Base-by-base conservation (phyloP, 2,888 invertebrate genomes). In the Drosophila anomalata region DNA sequence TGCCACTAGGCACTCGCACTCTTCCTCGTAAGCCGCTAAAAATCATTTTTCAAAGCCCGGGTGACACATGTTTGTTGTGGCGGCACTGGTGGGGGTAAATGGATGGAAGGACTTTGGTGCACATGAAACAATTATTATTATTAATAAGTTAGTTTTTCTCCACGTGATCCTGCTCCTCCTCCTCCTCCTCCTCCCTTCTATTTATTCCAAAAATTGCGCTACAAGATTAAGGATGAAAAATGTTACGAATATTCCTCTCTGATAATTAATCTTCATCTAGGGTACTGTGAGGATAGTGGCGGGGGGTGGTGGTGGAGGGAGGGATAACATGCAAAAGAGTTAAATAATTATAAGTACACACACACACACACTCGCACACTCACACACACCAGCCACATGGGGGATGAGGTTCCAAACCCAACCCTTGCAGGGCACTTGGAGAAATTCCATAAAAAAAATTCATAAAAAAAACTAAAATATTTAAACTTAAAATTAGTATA, bases 221-320 rank as follows among this genome's bases (percentile, higher is more conserved):
- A 78, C 78, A 81, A 81, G 87, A 81, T 81, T 82, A 82, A 87
- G 85, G 74, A 87, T 82, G 81, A 82, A 82, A 82, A 82, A 82
- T 82, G 87, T 84, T 87, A 84, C 75, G 85, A 87, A 82, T 87
- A 87, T 78, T 68, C 85, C 76, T 73, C 60, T 61, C 53, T 14
- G 26, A 65, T 84, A 82, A 82, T 82, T 82, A 82, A 82, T 82
- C 87, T 82, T 82, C 85, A 82, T 82, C 82, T 87, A 55, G 59
- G 63, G 55, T 57, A 50, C 14, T 63, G 50, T 52, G 44, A 36
- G 9, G 9, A 11, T 33, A 62, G 63, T 24, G 33, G 22, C 6
- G 1, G 42, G 14, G 11, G 12, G 29, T 26, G 26, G 1, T 29
- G 24, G 53, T 12, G 36, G 24, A 39, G 29, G 33, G 69, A 9